Conservation (phyloP, 2,797 vertebrate genomes). For the Onychomys leucogaster region DNA sequence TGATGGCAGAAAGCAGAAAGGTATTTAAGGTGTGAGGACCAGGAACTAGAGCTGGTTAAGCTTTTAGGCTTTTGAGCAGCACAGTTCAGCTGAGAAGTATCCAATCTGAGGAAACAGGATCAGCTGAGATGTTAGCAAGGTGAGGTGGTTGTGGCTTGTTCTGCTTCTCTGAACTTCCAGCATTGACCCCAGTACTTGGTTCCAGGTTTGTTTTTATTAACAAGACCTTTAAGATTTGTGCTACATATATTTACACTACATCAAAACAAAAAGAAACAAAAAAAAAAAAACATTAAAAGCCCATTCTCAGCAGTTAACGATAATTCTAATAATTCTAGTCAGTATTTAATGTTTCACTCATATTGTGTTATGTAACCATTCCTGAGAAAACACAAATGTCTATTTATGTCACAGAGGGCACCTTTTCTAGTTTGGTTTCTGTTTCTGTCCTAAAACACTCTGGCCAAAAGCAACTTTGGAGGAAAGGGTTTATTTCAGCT, state of each 20-base stretch:
- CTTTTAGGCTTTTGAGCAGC: too few relatives aligned
- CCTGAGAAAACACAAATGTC: background rate
- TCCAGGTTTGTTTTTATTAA: too few relatives aligned
- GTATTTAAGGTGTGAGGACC: too few relatives aligned
- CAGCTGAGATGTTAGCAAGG: too few relatives aligned
- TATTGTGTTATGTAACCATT: background rate
- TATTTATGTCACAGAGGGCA: background rate
- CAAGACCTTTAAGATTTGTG: too few relatives aligned
- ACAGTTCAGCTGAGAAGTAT: too few relatives aligned
- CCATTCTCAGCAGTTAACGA: background rate
- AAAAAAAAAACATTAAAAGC: background rate
- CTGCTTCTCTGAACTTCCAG: too few relatives aligned
- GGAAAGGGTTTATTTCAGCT: background rate
- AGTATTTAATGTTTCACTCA: background rate
- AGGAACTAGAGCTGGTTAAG: too few relatives aligned
- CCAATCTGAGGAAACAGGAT: too few relatives aligned
- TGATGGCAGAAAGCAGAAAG: too few relatives aligned
- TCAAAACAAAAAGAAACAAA: constrained; percentile 8
- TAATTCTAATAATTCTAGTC: background rate
- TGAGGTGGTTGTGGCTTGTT: too few relatives aligned
- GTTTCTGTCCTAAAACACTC: background rate
- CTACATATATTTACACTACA: background rate
- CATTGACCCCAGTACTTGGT: too few relatives aligned
- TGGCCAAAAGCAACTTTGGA: background rate
- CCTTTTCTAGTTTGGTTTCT: background rate